Conservation (phyloP, 2,113 vertebrate species). For the Rhabdornis inornatus region DNA sequence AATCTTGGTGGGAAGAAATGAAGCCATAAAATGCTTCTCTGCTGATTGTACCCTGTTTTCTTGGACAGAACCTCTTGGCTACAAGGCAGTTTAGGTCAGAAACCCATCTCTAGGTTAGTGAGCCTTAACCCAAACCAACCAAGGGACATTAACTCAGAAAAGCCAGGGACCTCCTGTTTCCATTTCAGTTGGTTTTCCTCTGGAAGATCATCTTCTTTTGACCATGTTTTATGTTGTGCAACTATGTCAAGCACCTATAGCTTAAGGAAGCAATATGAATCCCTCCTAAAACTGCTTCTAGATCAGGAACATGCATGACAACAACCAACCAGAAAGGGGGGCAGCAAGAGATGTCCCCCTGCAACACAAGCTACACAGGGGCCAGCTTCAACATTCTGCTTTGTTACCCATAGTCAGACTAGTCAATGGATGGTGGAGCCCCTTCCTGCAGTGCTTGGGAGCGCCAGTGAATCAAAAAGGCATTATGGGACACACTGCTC, state of each 20-base stretch:
- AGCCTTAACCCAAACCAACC: background rate
- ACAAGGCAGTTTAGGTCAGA: background rate
- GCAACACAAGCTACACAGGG: background rate
- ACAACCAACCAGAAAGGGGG: rapidly evolving
- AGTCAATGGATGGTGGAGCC: background rate
- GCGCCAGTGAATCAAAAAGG: background rate
- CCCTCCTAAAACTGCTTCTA: background rate
- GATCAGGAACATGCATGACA: rapidly evolving
- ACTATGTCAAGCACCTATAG: background rate
- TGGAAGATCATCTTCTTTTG: background rate
- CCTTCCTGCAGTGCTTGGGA: background rate
- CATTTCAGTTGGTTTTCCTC: background rate
- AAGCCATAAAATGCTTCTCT: background rate
- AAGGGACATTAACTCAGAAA: background rate
- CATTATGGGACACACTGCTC: background rate
- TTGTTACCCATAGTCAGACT: background rate
- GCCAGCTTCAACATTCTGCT: background rate
- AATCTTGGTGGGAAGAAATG: background rate
- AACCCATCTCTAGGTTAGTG: background rate
- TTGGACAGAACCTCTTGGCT: background rate
- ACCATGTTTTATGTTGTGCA: background rate
- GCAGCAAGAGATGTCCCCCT: background rate
- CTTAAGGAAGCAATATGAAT: background rate
- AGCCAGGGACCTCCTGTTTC: background rate
- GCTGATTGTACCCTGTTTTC: background rate